Evolutionary conservation across 2,113 vertebrate genomes (phyloP).

Genomic region (Ceyx melanurus): DNA sequence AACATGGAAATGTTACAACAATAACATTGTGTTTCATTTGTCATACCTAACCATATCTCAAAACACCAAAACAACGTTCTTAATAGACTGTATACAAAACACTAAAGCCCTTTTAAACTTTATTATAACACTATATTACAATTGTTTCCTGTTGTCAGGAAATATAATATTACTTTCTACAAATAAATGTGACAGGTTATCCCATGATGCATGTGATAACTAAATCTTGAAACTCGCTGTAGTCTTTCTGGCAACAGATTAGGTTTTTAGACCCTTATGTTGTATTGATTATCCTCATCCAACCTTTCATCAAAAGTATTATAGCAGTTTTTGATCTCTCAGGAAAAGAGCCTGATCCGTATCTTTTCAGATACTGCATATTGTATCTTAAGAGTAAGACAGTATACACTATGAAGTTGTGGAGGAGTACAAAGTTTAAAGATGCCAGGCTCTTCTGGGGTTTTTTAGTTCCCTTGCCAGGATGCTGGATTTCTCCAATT

Average conservation of each 20-base stretch:
- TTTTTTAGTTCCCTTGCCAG: not conserved
- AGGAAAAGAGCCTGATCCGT: not conserved
- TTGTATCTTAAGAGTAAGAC: not conserved
- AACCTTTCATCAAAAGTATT: not conserved
- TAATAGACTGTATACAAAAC: not conserved
- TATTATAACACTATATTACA: not conserved
- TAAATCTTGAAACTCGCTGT: not conserved
- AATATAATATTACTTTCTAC: not conserved
- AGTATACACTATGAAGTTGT: not conserved
- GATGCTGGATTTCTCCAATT: not conserved
- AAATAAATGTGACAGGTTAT: not conserved
- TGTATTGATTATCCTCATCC: not conserved
- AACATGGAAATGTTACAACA: not conserved
- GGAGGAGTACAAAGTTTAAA: not conserved
- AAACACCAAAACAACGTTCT: not conserved
- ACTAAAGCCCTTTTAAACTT: not conserved
- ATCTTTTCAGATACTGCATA: not conserved
- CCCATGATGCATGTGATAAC: not conserved
- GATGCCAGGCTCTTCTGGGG: fast-evolving
- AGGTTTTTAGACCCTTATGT: not conserved
- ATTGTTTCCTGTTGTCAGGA: not conserved
- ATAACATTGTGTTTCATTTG: not conserved
- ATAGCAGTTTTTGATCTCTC: not conserved
- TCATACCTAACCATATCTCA: not conserved
- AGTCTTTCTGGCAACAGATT: not conserved